phyloP scores from a whole-genome alignment of 2,113 vertebrate genomes.

The Myxocyprinus asiaticus region DNA sequence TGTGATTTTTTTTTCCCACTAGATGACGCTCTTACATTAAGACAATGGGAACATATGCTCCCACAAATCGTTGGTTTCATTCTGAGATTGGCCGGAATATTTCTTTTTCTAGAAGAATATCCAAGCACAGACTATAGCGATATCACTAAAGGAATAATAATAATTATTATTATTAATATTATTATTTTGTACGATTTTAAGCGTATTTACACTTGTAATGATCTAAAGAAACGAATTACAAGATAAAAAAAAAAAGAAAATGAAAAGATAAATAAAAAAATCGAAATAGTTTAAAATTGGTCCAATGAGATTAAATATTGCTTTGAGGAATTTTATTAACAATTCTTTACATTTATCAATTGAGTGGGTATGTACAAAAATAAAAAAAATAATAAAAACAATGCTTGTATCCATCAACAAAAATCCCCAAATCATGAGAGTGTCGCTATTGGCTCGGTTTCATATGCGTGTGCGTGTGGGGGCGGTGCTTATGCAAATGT shows the following conservation, averaged over 20 bases:
- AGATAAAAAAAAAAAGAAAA: background rate
- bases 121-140: too few species aligned
- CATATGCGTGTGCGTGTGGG: conserved; percentile 54
- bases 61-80: too few species aligned
- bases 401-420: background rate
- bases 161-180: background rate
- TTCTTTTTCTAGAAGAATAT: too few species aligned
- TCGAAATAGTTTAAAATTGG: background rate
- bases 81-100: too few species aligned
- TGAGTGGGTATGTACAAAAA: background rate
- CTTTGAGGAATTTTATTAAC: background rate
- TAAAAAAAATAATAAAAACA: background rate
- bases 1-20: background rate
- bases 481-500: conserved; percentile 74
- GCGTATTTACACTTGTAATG: too few species aligned
- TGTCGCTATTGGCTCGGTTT: conserved; percentile 65
- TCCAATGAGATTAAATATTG: background rate
- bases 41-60: background rate
- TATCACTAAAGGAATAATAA: background rate
- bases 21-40: conserved; percentile 40
- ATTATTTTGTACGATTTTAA: too few species aligned
- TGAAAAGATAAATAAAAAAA: background rate
- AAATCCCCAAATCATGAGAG: conserved; percentile 33
- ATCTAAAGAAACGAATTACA: too few species aligned
- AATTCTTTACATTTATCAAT: background rate